Conservation (phyloP, 1,140 invertebrate genomes). For the Anagrus nilaparvatae region DNA sequence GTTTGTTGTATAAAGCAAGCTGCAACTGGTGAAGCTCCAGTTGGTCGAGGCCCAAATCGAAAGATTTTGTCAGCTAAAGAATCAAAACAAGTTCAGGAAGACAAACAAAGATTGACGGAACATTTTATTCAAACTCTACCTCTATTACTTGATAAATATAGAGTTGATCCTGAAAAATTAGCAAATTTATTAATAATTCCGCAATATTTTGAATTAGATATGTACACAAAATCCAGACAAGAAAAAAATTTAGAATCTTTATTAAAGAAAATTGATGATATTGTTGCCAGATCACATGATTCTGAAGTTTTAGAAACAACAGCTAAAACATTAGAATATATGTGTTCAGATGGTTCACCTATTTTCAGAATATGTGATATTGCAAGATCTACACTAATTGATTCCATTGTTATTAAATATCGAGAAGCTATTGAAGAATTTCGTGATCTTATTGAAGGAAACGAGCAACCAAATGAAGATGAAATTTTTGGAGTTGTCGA, state of each 20-base stretch:
- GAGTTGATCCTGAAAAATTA: conserved; percentile 93
- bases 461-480: conserved; percentile 89
- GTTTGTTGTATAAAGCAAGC: conserved; percentile 95
- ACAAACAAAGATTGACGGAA: conserved; percentile 84
- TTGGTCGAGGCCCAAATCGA: conserved; percentile 80
- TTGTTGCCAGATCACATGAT: conserved; percentile 84
- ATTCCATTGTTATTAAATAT: conserved; percentile 82
- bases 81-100: conserved; percentile 76
- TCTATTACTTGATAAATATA: conserved; percentile 83
- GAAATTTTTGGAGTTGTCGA: conserved; percentile 86
- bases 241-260: conserved; percentile 72
- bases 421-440: conserved; percentile 83
- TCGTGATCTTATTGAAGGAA: conserved; percentile 65
- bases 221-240: conserved; percentile 88
- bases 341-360: conserved; percentile 82
- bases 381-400: conserved; percentile 80
- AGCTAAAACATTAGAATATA: conserved; percentile 83
- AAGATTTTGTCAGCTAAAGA: conserved; percentile 71
- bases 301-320: conserved; percentile 87
- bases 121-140: conserved; percentile 93
- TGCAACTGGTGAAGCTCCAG: conserved; percentile 88
- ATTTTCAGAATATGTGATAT: conserved; percentile 77
- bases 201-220: conserved; percentile 94
- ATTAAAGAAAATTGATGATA: conserved; percentile 69
- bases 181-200: conserved; percentile 89